Evolutionary conservation across 2,888 invertebrate species (phyloP).

Genomic region (Arenicola marina): DNA sequence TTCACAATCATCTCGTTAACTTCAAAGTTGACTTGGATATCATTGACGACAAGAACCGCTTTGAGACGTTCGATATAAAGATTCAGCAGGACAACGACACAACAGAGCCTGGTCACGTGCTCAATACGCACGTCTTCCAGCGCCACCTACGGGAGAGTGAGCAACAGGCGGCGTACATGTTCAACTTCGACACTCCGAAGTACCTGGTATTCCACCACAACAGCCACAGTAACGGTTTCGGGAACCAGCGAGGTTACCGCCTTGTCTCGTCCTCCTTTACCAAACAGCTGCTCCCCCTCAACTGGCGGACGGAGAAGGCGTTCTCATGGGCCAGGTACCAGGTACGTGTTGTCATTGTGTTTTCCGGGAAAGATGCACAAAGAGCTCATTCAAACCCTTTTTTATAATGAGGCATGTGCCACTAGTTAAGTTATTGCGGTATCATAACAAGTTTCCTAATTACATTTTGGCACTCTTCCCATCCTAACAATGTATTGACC

Average conservation of each 20-base stretch:
- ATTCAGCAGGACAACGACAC: conserved; percentile 14
- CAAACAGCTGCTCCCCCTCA: conserved; percentile 42
- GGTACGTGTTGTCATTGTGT: too few relatives aligned
- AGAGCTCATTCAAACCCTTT: too few relatives aligned
- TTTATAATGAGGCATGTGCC: too few relatives aligned
- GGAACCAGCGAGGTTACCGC: conserved; percentile 43
- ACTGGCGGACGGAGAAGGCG: conserved; percentile 41
- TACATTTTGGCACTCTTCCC: too few relatives aligned
- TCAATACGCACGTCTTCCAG: conserved; percentile 32
- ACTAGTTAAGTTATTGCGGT: too few relatives aligned
- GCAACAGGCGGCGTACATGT: conserved; percentile 40
- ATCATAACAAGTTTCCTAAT: too few relatives aligned
- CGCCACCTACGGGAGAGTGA: conserved; percentile 40
- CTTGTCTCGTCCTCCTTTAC: conserved; percentile 41
- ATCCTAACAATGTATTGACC: too few relatives aligned
- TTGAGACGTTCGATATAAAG: conserved; percentile 35
- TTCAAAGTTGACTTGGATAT: conserved; percentile 47
- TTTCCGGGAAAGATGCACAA: too few relatives aligned
- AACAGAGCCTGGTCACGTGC: conserved; percentile 18
- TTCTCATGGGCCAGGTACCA: conserved; percentile 43
- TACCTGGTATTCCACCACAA: conserved; percentile 45
- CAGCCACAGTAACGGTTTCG: conserved; percentile 30
- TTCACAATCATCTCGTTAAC: conserved; percentile 43
- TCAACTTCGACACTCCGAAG: conserved; percentile 49
- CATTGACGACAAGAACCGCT: conserved; percentile 45